Evolutionary conservation across 2,797 vertebrate species (phyloP).

Genomic region (Acanthurus tractus): DNA sequence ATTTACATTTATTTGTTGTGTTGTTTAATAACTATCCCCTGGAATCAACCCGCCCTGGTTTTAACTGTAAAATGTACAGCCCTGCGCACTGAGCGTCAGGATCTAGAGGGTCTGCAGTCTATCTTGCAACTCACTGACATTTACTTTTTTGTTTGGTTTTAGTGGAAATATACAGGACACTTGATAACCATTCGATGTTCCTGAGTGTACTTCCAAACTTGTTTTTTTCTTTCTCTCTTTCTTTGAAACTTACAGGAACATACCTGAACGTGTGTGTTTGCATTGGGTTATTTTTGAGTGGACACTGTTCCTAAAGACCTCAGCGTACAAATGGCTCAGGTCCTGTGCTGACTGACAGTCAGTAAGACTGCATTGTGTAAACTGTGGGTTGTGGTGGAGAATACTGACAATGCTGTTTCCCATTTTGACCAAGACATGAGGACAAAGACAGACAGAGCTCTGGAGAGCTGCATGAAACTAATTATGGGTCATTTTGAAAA

Average conservation of each 20-base stretch:
- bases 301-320: background rate
- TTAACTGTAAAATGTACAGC: too few relatives aligned
- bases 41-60: too few relatives aligned
- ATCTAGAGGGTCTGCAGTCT: too few relatives aligned
- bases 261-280: background rate
- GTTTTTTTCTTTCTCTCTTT: too few relatives aligned
- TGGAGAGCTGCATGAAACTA: slow-evolving; percentile 62
- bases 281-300: background rate
- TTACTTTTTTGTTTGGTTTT: background rate
- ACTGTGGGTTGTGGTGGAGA: slow-evolving; percentile 17
- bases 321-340: background rate
- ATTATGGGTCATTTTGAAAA: slow-evolving; percentile 76
- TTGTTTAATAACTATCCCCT: background rate
- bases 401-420: slow-evolving; percentile 38
- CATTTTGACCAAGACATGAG: slow-evolving; percentile 52
- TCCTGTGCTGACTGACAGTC: background rate
- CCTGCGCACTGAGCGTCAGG: too few relatives aligned
- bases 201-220: too few relatives aligned
- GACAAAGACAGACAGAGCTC: slow-evolving; percentile 59
- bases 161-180: background rate
- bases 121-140: too few relatives aligned
- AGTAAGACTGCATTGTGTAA: background rate
- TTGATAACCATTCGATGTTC: too few relatives aligned
- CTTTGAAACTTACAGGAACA: background rate
- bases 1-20: background rate